A percentile compares a stretch with the other conserved stretches of the same genome.
These are phyloP conservation scores for Trachythela sp. DNA, from an alignment of 64 coral and sea anemone species.

Conservation along the genomic window DNA sequence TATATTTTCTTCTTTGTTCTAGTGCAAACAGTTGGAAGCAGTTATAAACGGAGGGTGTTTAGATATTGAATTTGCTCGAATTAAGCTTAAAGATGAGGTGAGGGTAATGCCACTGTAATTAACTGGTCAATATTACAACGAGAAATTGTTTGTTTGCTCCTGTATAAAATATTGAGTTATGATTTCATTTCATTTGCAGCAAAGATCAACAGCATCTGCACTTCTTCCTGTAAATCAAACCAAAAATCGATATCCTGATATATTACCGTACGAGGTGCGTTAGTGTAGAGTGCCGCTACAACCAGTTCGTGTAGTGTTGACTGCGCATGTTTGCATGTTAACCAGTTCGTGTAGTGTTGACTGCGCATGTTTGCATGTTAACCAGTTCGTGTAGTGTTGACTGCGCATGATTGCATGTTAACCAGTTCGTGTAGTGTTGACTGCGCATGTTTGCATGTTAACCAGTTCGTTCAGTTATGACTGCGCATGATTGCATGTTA, in stretches of 20 bases:
- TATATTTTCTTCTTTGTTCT: neutral
- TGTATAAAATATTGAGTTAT: too few species aligned
- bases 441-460: neutral
- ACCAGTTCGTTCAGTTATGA: neutral
- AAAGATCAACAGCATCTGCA: slow-evolving; percentile 59
- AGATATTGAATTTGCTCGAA: slow-evolving; percentile 72
- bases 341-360: neutral
- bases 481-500: too few species aligned
- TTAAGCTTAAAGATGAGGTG: slow-evolving; percentile 28
- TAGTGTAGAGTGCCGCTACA: neutral
- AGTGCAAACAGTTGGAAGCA: slow-evolving; percentile 71
- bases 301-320: neutral
- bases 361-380: neutral
- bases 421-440: neutral
- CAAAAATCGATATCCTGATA: slow-evolving; percentile 86
- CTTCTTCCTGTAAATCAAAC: slow-evolving; percentile 44
- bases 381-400: neutral
- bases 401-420: neutral
- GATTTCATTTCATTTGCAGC: slow-evolving; percentile 29
- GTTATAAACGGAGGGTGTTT: slow-evolving; percentile 66
- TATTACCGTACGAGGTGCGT: slow-evolving; percentile 80
- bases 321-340: neutral
- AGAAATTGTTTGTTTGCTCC: too few species aligned
- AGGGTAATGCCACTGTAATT: too few species aligned
- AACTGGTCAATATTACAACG: too few species aligned